Evolutionary conservation across 2,797 vertebrate genomes (phyloP), one percentile per base, ranked within the genome.

Genomic region (Holocentrus rufus): DNA sequence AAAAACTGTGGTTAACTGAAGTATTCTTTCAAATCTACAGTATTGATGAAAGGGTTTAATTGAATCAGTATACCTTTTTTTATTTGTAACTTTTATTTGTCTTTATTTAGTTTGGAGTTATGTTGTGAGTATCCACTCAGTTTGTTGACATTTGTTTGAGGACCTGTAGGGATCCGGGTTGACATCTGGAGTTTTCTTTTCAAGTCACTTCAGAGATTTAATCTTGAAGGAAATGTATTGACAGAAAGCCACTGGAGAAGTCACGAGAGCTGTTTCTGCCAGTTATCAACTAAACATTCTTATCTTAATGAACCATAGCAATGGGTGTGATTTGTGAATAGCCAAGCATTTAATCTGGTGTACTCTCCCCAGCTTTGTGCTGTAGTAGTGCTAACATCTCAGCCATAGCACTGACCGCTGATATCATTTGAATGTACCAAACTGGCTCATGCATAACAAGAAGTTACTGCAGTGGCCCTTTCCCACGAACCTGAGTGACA

Each of bases 11-110:
- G 10, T 67, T 79, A 53, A 23, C 74, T 46, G 22, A 77, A 70
- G 55, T 69, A 63, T 80, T 81, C 47, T 75, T 76, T 72, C 14
- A 42, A 65, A 56, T 62, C 27, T 49, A 59, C 74, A 57, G 62
- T 76, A 64, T 82, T 80, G 44, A 56, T 30, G 11, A 76, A 49
- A 30, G 25, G 57, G 25, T 69, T 74, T 81, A 79, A 82, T 83
- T 88, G 74, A 78, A 85, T 60, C 58, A 10, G 7, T 69, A 30
- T 66, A 52, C 7, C 4, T 27, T 76, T 64, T 63, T 66, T 39
- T 58, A 31, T 36, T 39, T 83, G 22, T 67, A 61, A 22, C 34
- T 39, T 73, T 25, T 60, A 30, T 77, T 65, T 81, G 52, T 83
- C 47, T 76, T 65, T 22, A 61, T 56, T 72, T 52, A 60, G 53